Percentiles rank a stretch among this genome's conserved stretches.
Conservation (phyloP, 1,140 invertebrate species). For the Saccostrea echinata region DNA sequence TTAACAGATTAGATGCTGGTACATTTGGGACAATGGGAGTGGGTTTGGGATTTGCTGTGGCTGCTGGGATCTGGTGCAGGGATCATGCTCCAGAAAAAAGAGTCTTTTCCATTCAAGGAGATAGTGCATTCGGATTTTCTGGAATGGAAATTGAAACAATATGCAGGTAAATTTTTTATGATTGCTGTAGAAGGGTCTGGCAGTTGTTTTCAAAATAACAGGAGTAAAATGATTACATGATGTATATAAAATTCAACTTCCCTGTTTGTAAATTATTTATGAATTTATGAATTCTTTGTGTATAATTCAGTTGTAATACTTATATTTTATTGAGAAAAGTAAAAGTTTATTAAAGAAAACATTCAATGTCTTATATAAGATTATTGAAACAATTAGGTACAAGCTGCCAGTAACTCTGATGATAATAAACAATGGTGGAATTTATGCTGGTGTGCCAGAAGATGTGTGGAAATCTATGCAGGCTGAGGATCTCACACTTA, state of each 20-base stretch:
- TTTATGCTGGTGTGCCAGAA: slow-evolving; percentile 91
- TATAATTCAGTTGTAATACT: too few relatives aligned
- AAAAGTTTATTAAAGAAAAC: too few relatives aligned
- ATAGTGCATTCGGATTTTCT: slow-evolving; percentile 98
- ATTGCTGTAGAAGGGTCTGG: not conserved
- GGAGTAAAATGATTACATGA: too few relatives aligned
- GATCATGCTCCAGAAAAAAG: slow-evolving; percentile 89
- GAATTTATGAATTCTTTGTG: too few relatives aligned
- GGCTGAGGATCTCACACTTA: slow-evolving; percentile 82
- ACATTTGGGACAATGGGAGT: slow-evolving; percentile 99
- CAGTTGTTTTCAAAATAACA: too few relatives aligned
- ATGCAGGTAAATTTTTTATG: slow-evolving; percentile 83
- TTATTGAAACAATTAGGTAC: slow-evolving; percentile 86
- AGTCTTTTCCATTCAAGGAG: slow-evolving; percentile 93
- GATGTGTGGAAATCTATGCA: slow-evolving; percentile 81
- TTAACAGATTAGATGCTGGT: slow-evolving; percentile 81
- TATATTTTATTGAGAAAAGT: too few relatives aligned
- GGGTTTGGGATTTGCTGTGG: slow-evolving; percentile 94
- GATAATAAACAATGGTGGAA: slow-evolving; percentile 97
- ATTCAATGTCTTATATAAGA: too few relatives aligned
- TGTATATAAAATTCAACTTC: too few relatives aligned
- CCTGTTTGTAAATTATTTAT: too few relatives aligned
- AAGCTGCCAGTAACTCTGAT: slow-evolving; percentile 94
- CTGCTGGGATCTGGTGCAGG: slow-evolving; percentile 93
- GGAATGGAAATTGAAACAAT: slow-evolving; percentile 99